Base-by-base conservation (phyloP, 2,888 invertebrate species). In the Seira ritae region DNA sequence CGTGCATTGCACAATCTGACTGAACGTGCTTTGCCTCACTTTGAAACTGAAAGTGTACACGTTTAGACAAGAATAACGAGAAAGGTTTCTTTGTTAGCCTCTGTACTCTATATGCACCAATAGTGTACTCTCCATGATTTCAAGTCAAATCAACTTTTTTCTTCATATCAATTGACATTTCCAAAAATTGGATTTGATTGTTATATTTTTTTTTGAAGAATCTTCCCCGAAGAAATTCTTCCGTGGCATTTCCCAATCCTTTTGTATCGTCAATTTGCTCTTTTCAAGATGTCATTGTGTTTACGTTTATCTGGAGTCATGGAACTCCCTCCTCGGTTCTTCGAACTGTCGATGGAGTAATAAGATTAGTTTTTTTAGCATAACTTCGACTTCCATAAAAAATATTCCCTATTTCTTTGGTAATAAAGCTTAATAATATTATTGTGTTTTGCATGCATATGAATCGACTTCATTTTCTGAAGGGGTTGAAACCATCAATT, bases 381-480 rank as follows among this genome's bases (percentile, higher is more conserved):
- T 31, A 50, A 20, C 62, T 20, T 62, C 55, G 15, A 55, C 55
- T 12, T 62, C 20, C 22, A 19, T 20, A 62, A 62, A 12, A 3
- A 55, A 31, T 31, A 55, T 55, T 55, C 20, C 62, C 20, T 62
- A 31, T 31, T 31, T 31, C 31, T 31, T 31, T 4, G 2, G 20
- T 20, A 62, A 62, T 62, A 62, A 62, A 62, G 4, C 62, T 8
- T 62, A 62, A 62, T 62, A 62, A 62, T 62, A 62, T 62, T 62
- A 62, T 62, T n/a, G 8, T 20, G 62, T 62, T 15, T 62, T 62
- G 20, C n/a, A 62, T 62, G 62, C 19, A 62, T 62, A 62, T 62
- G 62, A 62, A 62, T 62, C 62, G 22, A 62, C 62, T 20, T 22
- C 10, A 62, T 62, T 62, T 20, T 62, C 4, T 10, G 4, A 62